Evolutionary conservation across 1,140 invertebrate species (phyloP).

Genomic region (Luehdorfia chinensis): DNA sequence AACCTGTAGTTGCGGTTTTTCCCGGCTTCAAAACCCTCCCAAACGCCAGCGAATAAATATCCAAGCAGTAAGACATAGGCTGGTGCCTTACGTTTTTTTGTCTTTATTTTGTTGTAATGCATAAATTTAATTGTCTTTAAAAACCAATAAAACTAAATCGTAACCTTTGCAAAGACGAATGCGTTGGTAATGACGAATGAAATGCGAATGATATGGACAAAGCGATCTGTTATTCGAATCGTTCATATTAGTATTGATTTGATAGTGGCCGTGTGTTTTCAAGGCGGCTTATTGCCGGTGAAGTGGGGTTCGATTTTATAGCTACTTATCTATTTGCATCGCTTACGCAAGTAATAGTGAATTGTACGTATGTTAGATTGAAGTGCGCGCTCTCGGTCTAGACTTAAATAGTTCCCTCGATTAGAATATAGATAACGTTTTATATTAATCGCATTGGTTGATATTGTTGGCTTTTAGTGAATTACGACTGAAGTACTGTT

Average conservation of each 20-base stretch:
- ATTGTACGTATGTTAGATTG: conserved; percentile 10
- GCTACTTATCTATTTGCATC: conserved; percentile 28
- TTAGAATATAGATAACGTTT: conserved; percentile 7
- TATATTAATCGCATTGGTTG: background rate
- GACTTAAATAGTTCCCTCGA: conserved; percentile 13
- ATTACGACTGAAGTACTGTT: background rate
- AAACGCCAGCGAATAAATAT: too few species aligned
- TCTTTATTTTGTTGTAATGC: too few species aligned
- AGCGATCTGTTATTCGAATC: conserved; percentile 9
- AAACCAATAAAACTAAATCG: background rate
- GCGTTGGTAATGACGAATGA: too few species aligned
- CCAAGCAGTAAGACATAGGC: too few species aligned
- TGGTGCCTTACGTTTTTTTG: too few species aligned
- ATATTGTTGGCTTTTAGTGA: conserved; percentile 3
- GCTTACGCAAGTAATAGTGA: conserved; percentile 37
- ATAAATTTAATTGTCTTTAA: background rate
- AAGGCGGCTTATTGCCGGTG: conserved; percentile 5
- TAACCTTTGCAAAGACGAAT: conserved; percentile 1
- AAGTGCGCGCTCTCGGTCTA: conserved; percentile 11
- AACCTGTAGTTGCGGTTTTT: too few species aligned
- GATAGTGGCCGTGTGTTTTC: background rate
- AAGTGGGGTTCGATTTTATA: conserved; percentile 13
- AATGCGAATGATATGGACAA: too few species aligned
- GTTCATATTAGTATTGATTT: background rate
- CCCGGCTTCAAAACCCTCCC: too few species aligned